Conservation (phyloP, 2,113 vertebrate species). For the Amblyopsis rosae region DNA sequence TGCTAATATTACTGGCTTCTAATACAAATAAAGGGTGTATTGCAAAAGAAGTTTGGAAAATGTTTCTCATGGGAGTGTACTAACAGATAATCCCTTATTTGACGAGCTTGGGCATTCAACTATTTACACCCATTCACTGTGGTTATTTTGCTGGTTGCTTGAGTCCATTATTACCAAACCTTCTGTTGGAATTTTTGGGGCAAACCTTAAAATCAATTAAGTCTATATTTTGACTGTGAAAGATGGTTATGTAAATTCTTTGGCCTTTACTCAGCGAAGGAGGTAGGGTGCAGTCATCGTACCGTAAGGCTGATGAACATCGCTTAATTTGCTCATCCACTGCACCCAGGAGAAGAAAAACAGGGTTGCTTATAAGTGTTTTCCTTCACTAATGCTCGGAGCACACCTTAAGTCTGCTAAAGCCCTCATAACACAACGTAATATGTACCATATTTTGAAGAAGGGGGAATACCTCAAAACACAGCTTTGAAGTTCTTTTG, state of each 20-base stretch:
- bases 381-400: not conserved
- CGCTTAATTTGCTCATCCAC: not conserved
- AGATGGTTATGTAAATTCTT: not conserved
- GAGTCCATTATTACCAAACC: slow-evolving; percentile 26
- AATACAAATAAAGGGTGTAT: slow-evolving; percentile 33
- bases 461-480: not conserved
- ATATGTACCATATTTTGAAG: not conserved
- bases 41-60: slow-evolving; percentile 56
- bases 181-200: slow-evolving; percentile 20
- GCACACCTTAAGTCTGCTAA: not conserved
- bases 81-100: slow-evolving; percentile 48
- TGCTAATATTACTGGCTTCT: slow-evolving; percentile 4
- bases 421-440: not conserved
- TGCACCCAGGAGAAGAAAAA: not conserved
- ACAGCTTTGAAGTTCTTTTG: not conserved
- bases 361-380: not conserved
- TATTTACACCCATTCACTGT: slow-evolving; percentile 63
- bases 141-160: slow-evolving; percentile 47
- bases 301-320: not conserved
- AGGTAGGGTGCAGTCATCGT: not conserved
- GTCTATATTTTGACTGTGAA: not conserved
- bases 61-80: slow-evolving; percentile 58
- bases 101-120: slow-evolving; percentile 40
- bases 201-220: slow-evolving; percentile 22
- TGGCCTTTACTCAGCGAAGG: not conserved